These are phyloP conservation scores for Girardia tigrina DNA, from an alignment of 2,888 invertebrate genomes.

Conservation along the genomic window DNA sequence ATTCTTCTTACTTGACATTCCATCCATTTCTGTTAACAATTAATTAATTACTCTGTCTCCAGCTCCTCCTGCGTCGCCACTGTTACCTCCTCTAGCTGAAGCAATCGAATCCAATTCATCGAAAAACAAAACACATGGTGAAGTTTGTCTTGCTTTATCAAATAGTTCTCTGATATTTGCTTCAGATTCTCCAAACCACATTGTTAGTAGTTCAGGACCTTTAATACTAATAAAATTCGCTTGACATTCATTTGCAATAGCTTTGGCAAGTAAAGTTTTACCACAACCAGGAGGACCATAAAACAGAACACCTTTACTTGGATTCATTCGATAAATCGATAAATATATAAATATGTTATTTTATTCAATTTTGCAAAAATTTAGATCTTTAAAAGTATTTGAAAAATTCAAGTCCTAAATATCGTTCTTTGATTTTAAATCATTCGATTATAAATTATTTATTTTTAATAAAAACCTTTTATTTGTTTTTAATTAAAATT, in stretches of 20 bases:
- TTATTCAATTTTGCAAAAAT: too few species aligned
- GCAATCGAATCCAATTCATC: conserved; percentile 99
- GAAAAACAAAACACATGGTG: conserved; percentile 96
- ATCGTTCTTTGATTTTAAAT: too few species aligned
- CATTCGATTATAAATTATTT: too few species aligned
- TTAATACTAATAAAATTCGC: conserved; percentile 99
- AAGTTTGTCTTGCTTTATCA: conserved; percentile 96
- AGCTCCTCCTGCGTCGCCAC: conserved; percentile 56
- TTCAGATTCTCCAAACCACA: conserved; percentile 99
- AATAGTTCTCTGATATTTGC: conserved; percentile 98
- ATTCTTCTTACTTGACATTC: conserved; percentile 84
- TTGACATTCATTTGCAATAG: conserved; percentile 98
- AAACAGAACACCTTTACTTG: conserved; percentile 89
- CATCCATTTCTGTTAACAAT: conserved; percentile 98
- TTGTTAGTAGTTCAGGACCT: conserved; percentile 83
- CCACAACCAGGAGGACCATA: conserved; percentile 77
- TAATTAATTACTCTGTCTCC: conserved; percentile 98
- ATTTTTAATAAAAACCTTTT: too few species aligned
- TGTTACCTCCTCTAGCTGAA: conserved; percentile 35
- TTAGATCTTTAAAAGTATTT: too few species aligned
- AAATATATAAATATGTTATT: too few species aligned
- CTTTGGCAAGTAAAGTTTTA: conserved; percentile 65
- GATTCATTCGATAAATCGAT: conserved; percentile 99
- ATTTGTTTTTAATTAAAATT: too few species aligned
- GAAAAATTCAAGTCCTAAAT: too few species aligned